phyloP scores from a whole-genome alignment of 53 echinoderm and acorn worm genomes.

The Astropecten irregularis region DNA sequence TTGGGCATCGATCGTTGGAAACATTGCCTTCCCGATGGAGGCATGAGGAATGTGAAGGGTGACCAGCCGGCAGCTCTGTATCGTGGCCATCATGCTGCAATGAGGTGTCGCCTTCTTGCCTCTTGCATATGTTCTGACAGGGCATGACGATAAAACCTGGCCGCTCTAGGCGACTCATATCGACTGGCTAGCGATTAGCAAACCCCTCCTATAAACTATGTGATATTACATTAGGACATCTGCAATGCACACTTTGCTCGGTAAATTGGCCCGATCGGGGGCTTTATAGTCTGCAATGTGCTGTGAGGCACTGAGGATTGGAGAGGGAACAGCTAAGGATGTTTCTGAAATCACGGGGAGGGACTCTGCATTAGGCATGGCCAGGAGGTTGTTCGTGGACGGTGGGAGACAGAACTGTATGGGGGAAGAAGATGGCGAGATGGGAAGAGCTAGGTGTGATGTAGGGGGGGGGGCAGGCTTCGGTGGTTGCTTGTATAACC shows the following conservation, averaged over 20 bases:
- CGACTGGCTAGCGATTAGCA: slow-evolving; percentile 39
- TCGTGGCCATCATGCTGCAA: too few species aligned
- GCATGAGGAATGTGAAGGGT: too few species aligned
- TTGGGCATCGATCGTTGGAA: too few species aligned
- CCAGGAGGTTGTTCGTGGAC: slow-evolving; percentile 24
- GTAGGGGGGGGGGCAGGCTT: slow-evolving; percentile 2
- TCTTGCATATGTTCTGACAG: slow-evolving; percentile 46
- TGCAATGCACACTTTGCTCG: slow-evolving; percentile 38
- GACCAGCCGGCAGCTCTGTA: too few species aligned
- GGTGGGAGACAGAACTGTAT: not conserved
- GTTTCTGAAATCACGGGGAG: slow-evolving; percentile 31
- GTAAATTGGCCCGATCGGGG: slow-evolving; percentile 42
- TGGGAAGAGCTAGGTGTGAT: not conserved
- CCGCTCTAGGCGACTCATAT: slow-evolving; percentile 42
- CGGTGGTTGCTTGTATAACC: slow-evolving; percentile 22
- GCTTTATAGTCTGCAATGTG: not conserved
- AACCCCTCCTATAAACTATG: not conserved
- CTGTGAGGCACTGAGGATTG: slow-evolving; percentile 1
- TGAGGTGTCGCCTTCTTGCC: slow-evolving; percentile 9
- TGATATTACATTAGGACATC: slow-evolving; percentile 54
- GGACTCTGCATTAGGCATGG: too few species aligned
- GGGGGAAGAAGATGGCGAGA: not conserved
- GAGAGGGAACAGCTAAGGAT: slow-evolving; percentile 16
- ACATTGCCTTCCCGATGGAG: too few species aligned
- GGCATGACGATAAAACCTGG: slow-evolving; percentile 43